Conservation (phyloP, 2,113 vertebrate genomes). For the Hydrolagus affinis region DNA sequence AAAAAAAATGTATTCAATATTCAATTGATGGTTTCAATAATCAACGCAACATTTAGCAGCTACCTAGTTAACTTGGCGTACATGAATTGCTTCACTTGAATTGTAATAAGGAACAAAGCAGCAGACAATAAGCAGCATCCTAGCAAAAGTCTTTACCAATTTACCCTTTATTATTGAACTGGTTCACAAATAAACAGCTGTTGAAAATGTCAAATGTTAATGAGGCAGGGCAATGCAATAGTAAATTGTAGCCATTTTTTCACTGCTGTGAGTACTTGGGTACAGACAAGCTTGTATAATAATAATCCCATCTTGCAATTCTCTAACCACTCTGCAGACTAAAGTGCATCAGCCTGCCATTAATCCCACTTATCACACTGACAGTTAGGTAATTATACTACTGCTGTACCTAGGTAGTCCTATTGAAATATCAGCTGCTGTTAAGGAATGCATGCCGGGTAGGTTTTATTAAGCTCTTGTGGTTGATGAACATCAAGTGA, state of each 20-base stretch:
- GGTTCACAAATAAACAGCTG: slow-evolving; percentile 70
- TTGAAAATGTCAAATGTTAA: slow-evolving; percentile 67
- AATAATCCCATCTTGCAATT: slow-evolving; percentile 76
- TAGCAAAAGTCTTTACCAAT: slow-evolving; percentile 35
- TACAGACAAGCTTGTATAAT: slow-evolving; percentile 66
- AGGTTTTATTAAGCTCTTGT: slow-evolving; percentile 75
- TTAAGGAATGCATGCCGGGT: slow-evolving; percentile 52
- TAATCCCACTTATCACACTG: slow-evolving; percentile 89
- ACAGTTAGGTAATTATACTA: slow-evolving; percentile 84
- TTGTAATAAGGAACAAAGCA: slow-evolving; percentile 15
- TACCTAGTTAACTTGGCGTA: not conserved
- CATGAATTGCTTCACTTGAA: not conserved
- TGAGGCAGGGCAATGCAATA: slow-evolving; percentile 54
- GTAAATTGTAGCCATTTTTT: slow-evolving; percentile 54
- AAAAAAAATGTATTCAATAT: not conserved
- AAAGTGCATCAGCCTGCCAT: slow-evolving; percentile 79
- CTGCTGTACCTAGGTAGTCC: slow-evolving; percentile 66
- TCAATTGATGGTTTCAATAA: slow-evolving; percentile 7
- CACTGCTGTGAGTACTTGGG: slow-evolving; percentile 59
- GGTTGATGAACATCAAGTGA: slow-evolving; percentile 73
- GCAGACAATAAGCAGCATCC: slow-evolving; percentile 36
- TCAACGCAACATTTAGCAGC: not conserved
- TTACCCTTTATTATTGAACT: slow-evolving; percentile 59
- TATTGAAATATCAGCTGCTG: slow-evolving; percentile 62
- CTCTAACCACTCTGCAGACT: slow-evolving; percentile 68